Base-by-base conservation (phyloP, 1,140 invertebrate species). In the Musca vetustissima region DNA sequence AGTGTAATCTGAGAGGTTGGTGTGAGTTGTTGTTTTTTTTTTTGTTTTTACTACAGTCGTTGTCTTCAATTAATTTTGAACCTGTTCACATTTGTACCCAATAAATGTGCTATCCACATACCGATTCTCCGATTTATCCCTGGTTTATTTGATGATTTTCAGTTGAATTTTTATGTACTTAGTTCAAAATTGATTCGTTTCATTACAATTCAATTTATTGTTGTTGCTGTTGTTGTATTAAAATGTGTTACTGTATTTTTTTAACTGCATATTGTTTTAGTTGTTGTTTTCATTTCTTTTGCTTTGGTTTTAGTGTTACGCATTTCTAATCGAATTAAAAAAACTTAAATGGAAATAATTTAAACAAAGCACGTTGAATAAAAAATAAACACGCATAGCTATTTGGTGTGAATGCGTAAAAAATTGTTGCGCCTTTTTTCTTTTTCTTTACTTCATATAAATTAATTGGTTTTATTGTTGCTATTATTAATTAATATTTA, bases 361-460 rank as follows among this genome's bases (percentile, higher is more conserved):
- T 57, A 57, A 57, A 57, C 53, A 57, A 57, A 57, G 53, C 53
- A 57, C 53, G 53, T 57, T 57, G 22, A 28, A 57, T 15, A 57
- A 19, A 7, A 50, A 50, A 19, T 50, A 50, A 17, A 50, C 19
- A 50, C 49, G 49, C n/a, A 21, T 19, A 50, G n/a, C 15, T 57
- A 28, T 57, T 25, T 25, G 0, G 21, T 25, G 25, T 28, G 25
- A 57, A 57, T 57, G 11, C 36, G 36, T 43, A 8, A 9, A 43
- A 32, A 43, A 4, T 28, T 28, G 3, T 28, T 28, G 28, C 28
- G 28, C 28, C 28, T 28, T 28, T 28, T 28, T 28, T 28, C n/a
- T n/a, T n/a, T n/a, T n/a, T n/a, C n/a, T n/a, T n/a, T n/a, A n/a
- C n/a, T n/a, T n/a, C n/a, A n/a, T n/a, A 32, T 4, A 32, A 32